These are phyloP conservation scores for Nesogale talazaci DNA, from an alignment of 2,113 vertebrate species.

Conservation along the genomic window DNA sequence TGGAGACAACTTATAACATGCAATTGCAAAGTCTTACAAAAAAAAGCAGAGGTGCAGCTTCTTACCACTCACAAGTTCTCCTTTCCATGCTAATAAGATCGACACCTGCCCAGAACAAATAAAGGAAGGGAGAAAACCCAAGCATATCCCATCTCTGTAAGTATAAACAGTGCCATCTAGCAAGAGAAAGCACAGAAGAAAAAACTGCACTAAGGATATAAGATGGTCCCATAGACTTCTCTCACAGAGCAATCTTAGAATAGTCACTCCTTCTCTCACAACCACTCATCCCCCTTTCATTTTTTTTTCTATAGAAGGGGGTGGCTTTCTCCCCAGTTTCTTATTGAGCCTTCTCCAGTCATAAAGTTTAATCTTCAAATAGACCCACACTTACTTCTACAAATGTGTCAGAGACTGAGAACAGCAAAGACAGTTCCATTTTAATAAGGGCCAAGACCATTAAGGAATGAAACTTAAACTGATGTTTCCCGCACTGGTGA, in stretches of 20 bases:
- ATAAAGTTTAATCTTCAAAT: slow-evolving; percentile 7
- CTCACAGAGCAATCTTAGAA: neutral
- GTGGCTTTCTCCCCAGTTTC: neutral
- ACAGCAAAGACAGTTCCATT: slow-evolving; percentile 39
- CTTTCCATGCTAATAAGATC: slow-evolving; percentile 8
- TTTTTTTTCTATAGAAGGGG: neutral
- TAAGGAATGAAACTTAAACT: slow-evolving; percentile 49
- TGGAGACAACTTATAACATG: slow-evolving; percentile 32
- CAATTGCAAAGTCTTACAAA: slow-evolving; percentile 53
- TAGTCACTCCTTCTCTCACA: too few relatives aligned
- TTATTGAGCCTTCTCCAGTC: neutral
- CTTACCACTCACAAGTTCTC: neutral
- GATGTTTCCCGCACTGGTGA: neutral
- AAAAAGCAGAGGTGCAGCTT: neutral
- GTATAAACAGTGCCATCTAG: neutral
- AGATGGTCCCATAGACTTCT: neutral
- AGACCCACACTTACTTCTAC: neutral
- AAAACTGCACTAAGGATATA: neutral
- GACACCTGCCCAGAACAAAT: slow-evolving; percentile 34
- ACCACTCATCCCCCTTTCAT: neutral
- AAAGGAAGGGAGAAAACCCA: neutral
- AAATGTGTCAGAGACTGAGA: slow-evolving; percentile 49
- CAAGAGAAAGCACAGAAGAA: neutral
- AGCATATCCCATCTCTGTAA: neutral
- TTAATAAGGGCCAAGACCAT: slow-evolving; percentile 24